Conservation (phyloP, 2,888 invertebrate genomes). For the Lasioglossum zephyrum region DNA sequence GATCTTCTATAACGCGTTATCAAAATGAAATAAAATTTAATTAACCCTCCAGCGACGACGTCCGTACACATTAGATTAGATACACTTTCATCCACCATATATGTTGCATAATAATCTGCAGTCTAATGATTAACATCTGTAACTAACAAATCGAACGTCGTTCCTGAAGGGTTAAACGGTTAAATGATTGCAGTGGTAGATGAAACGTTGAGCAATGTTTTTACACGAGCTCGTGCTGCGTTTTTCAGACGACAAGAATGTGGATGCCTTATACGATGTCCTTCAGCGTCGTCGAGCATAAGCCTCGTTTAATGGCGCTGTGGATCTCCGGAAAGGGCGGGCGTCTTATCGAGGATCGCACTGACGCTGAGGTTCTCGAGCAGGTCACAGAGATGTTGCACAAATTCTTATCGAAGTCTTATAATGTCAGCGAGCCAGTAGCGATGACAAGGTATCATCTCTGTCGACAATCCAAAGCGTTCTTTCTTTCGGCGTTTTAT, state of each 20-base stretch:
- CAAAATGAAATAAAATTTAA: background rate
- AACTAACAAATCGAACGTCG: background rate
- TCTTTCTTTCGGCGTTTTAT: background rate
- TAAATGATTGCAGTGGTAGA: background rate
- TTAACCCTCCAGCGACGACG: background rate
- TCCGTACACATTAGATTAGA: too few relatives aligned
- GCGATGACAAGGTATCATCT: constrained; percentile 84
- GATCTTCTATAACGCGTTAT: background rate
- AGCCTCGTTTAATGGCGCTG: constrained; percentile 87
- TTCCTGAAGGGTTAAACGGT: background rate
- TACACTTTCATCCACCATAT: background rate
- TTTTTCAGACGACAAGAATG: constrained; percentile 79
- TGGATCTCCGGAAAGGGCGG: constrained; percentile 89
- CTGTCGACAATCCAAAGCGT: constrained; percentile 17
- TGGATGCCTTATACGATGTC: constrained; percentile 88
- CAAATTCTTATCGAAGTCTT: constrained; percentile 85
- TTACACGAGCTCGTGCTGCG: background rate
- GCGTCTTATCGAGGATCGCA: constrained; percentile 86
- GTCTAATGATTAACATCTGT: background rate
- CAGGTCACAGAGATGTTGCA: constrained; percentile 85
- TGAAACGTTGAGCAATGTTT: background rate
- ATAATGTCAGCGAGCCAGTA: constrained; percentile 85
- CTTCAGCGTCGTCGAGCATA: constrained; percentile 87
- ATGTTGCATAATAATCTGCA: background rate
- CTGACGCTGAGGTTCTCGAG: constrained; percentile 85